phyloP scores from a whole-genome alignment of 2,888 invertebrate species.

The Chrysolina oricalcia region DNA sequence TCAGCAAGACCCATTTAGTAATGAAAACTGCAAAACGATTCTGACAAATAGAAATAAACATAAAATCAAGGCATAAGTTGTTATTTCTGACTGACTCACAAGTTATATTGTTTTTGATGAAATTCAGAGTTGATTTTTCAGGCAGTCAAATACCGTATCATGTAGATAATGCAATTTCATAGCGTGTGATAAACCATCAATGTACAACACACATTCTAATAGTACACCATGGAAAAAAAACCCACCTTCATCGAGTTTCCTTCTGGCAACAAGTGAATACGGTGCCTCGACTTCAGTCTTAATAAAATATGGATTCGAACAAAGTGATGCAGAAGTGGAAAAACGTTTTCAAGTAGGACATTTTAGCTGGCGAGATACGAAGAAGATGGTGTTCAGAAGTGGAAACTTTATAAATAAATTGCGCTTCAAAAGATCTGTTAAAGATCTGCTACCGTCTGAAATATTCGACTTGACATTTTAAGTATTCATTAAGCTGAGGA shows the following conservation, averaged over 20 bases:
- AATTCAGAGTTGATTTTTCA: too few relatives aligned
- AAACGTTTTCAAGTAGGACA: slow-evolving; percentile 26
- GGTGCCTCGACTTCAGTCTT: not conserved
- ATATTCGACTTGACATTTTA: slow-evolving; percentile 28
- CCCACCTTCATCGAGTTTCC: not conserved
- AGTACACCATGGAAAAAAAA: not conserved
- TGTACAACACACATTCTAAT: not conserved
- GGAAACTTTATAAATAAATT: slow-evolving; percentile 30
- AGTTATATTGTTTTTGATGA: too few relatives aligned
- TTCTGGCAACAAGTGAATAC: slow-evolving; percentile 20
- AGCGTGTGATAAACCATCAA: too few relatives aligned
- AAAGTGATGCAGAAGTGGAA: slow-evolving; percentile 8
- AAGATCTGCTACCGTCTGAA: slow-evolving; percentile 25
- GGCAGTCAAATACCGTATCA: too few relatives aligned
- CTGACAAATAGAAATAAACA: too few relatives aligned
- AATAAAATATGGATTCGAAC: slow-evolving; percentile 27
- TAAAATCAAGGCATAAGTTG: too few relatives aligned
- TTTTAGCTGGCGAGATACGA: slow-evolving; percentile 17
- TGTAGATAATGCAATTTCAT: too few relatives aligned
- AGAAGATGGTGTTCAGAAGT: slow-evolving; percentile 21
- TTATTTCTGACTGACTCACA: too few relatives aligned
- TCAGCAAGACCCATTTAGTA: too few relatives aligned
- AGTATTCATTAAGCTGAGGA: slow-evolving; percentile 9
- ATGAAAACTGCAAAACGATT: too few relatives aligned
- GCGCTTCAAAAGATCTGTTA: slow-evolving; percentile 27